These are phyloP conservation scores for Cyaniris semiargus DNA, from an alignment of 2,888 invertebrate species.

Conservation along the genomic window DNA sequence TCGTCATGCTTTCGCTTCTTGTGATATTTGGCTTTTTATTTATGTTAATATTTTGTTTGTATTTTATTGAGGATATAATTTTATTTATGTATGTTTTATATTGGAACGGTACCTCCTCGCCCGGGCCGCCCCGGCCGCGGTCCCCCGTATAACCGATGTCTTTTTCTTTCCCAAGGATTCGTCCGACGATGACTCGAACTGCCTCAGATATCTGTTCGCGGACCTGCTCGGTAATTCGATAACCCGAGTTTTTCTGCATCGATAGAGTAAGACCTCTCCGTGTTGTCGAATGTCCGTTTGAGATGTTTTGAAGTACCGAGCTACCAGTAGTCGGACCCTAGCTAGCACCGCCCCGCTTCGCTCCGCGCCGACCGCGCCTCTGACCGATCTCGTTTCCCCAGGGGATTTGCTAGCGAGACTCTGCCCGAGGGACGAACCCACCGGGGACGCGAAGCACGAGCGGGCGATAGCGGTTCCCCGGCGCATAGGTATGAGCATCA, in stretches of 20 bases:
- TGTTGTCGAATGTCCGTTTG: constrained; percentile 67
- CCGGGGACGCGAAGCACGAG: constrained; percentile 43
- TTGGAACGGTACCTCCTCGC: constrained; percentile 34
- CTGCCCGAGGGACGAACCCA: constrained; percentile 52
- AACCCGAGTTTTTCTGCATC: constrained; percentile 50
- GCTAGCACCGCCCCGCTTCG: constrained; percentile 52
- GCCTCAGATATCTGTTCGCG: constrained; percentile 86
- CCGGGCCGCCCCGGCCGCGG: constrained; percentile 34
- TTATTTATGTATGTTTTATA: constrained; percentile 22
- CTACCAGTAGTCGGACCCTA: constrained; percentile 52
- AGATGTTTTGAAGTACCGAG: constrained; percentile 54
- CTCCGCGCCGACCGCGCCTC: constrained; percentile 43
- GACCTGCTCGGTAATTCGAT: constrained; percentile 82
- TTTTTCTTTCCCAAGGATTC: constrained; percentile 72
- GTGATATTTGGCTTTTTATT: constrained; percentile 76
- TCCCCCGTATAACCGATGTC: constrained; percentile 53
- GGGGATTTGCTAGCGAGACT: constrained; percentile 65
- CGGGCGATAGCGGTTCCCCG: constrained; percentile 47
- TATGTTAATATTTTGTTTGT: constrained; percentile 56
- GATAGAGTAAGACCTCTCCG: constrained; percentile 64
- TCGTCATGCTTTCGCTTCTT: constrained; percentile 70
- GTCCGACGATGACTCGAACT: constrained; percentile 82
- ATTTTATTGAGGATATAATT: constrained; percentile 30
- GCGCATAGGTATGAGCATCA: constrained; percentile 52
- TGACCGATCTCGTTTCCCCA: constrained; percentile 60